Percentiles rank a stretch among this genome's conserved stretches.
phyloP scores from a whole-genome alignment of 2,888 invertebrate species.

The Lasioglossum villosulum region DNA sequence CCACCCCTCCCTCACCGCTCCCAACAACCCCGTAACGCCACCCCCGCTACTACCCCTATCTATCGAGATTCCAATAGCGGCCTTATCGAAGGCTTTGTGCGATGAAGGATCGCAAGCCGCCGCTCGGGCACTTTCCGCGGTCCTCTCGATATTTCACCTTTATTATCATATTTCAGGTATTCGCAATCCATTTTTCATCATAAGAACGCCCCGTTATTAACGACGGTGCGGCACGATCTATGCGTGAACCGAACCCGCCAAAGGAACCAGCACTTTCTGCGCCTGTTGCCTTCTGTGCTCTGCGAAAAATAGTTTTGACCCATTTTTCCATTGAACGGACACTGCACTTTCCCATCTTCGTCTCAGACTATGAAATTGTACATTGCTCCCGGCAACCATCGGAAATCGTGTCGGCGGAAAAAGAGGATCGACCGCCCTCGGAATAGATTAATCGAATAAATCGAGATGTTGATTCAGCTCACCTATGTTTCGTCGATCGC shows the following conservation, averaged over 20 bases:
- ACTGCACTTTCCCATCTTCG: neutral
- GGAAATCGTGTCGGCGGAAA: neutral
- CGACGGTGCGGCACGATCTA: constrained; percentile 53
- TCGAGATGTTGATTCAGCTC: constrained; percentile 10
- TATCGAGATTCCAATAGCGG: constrained; percentile 84
- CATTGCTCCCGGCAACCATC: neutral
- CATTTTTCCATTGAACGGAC: neutral
- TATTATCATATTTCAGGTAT: constrained; percentile 83
- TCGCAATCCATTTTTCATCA: constrained; percentile 78
- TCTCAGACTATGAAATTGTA: neutral
- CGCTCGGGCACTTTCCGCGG: constrained; percentile 77
- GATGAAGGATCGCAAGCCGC: constrained; percentile 82
- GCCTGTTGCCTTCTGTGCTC: neutral
- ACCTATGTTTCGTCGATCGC: constrained; percentile 9
- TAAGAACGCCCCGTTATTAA: constrained; percentile 66
- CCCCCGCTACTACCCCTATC: constrained; percentile 60
- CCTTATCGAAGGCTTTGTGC: constrained; percentile 83
- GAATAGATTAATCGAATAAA: constrained; percentile 2
- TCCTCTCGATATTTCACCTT: constrained; percentile 81
- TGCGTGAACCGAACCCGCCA: constrained; percentile 17
- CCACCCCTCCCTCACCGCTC: constrained; percentile 1
- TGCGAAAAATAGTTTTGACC: neutral
- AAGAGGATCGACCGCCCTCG: neutral
- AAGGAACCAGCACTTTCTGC: constrained; percentile 3
- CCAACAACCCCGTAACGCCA: neutral